Percentiles rank a stretch among this genome's conserved stretches.
Conservation (phyloP, 1,140 invertebrate species). For the Drusus annulatus region DNA sequence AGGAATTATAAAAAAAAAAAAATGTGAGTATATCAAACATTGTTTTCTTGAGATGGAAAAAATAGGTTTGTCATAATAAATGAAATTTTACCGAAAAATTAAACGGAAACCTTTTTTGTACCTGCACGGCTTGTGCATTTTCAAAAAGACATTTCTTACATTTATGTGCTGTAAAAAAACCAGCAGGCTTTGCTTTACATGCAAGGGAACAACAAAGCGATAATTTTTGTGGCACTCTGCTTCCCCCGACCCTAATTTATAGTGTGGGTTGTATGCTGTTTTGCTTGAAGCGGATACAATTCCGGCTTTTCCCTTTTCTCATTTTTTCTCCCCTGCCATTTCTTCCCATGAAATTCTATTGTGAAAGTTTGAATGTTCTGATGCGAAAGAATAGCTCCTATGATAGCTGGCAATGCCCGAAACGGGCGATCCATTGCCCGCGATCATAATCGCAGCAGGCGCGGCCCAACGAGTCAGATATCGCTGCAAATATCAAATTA, state of each 20-base stretch:
- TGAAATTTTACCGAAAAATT: no score
- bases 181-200: not conserved
- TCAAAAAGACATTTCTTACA: slow-evolving; percentile 1
- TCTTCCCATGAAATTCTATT: slow-evolving; percentile 39
- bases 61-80: no score
- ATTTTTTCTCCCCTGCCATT: slow-evolving; percentile 21
- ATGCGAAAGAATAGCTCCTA: slow-evolving; percentile 31
- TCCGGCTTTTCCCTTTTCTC: slow-evolving; percentile 7
- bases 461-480: no score
- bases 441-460: not conserved
- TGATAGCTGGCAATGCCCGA: slow-evolving; percentile 9
- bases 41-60: no score
- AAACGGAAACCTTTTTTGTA: not conserved
- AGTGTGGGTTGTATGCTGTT: slow-evolving; percentile 24
- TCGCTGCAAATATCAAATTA: no score
- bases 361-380: slow-evolving; percentile 47
- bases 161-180: no score
- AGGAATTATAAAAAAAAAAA: no score
- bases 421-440: not conserved
- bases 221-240: slow-evolving; percentile 55
- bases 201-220: slow-evolving; percentile 55
- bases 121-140: not conserved
- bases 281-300: slow-evolving; percentile 29
- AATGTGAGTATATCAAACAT: no score
- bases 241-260: slow-evolving; percentile 53